Evolutionary conservation across 2,888 invertebrate species (phyloP).

Genomic region (Tinea pellionella): DNA sequence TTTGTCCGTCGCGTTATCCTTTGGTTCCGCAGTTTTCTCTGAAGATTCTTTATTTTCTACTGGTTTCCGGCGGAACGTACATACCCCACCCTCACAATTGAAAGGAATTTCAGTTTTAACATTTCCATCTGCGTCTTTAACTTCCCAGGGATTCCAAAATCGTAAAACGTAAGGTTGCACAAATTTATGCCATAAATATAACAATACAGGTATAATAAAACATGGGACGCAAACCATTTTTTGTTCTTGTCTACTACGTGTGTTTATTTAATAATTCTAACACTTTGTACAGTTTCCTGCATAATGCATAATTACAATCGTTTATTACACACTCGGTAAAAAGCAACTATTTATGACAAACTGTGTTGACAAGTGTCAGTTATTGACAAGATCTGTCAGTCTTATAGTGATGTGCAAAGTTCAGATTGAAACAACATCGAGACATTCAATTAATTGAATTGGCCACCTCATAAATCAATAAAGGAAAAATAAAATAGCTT

Average conservation of each 20-base stretch:
- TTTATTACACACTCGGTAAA: no score
- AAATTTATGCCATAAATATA: conserved; percentile 87
- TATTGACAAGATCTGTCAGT: no score
- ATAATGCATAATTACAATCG: no score
- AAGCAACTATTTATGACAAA: no score
- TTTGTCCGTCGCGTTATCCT: not conserved
- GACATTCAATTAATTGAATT: no score
- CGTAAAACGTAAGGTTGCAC: conserved; percentile 84
- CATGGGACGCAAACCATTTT: conserved; percentile 88
- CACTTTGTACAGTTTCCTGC: no score
- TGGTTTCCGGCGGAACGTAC: conserved; percentile 40
- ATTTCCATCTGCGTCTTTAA: conserved; percentile 72
- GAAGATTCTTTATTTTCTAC: conserved; percentile 16
- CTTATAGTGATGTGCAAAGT: no score
- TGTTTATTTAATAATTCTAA: not conserved
- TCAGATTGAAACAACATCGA: no score
- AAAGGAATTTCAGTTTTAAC: conserved; percentile 70
- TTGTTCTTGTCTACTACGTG: not conserved
- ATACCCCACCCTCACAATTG: conserved; percentile 70
- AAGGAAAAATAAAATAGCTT: no score
- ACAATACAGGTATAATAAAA: conserved; percentile 83
- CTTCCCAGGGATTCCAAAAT: conserved; percentile 85
- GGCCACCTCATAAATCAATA: no score
- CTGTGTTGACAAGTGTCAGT: no score
- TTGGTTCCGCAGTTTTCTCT: not conserved